Conservation (phyloP, 2,888 invertebrate genomes). For the Cantharis nigra region DNA sequence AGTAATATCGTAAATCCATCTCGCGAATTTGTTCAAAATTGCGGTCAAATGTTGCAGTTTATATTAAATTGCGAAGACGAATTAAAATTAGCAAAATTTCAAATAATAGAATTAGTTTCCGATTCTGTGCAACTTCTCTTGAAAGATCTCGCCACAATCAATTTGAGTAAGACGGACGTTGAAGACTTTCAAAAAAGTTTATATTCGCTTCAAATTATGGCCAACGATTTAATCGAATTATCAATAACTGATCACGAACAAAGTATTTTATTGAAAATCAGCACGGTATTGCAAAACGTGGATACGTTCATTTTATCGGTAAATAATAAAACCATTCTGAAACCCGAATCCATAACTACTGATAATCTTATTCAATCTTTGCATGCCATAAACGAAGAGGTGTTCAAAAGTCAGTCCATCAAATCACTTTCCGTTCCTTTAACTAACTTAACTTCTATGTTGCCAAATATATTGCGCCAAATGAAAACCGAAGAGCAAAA, state of each 20-base stretch:
- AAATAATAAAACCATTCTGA: background rate
- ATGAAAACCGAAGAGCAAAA: slow-evolving; percentile 37
- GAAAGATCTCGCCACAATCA: slow-evolving; percentile 47
- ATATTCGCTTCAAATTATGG: slow-evolving; percentile 47
- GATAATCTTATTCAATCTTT: slow-evolving; percentile 38
- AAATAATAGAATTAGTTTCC: slow-evolving; percentile 42
- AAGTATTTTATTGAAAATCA: slow-evolving; percentile 11
- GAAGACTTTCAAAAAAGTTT: slow-evolving; percentile 47
- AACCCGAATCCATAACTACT: slow-evolving; percentile 15
- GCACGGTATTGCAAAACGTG: slow-evolving; percentile 11
- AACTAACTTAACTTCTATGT: slow-evolving; percentile 37
- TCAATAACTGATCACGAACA: slow-evolving; percentile 37
- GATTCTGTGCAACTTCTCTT: slow-evolving; percentile 46
- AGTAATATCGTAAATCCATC: background rate
- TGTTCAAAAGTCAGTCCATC: slow-evolving; percentile 39
- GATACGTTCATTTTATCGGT: slow-evolving; percentile 24
- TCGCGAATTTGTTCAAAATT: background rate
- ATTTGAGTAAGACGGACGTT: slow-evolving; percentile 42
- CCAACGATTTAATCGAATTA: slow-evolving; percentile 48
- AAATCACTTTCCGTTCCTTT: slow-evolving; percentile 38
- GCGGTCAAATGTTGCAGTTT: background rate
- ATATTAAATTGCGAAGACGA: slow-evolving; percentile 34
- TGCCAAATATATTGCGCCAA: slow-evolving; percentile 42
- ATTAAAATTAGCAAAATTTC: slow-evolving; percentile 37
- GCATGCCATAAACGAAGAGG: slow-evolving; percentile 37